phyloP scores from a whole-genome alignment of 2,797 vertebrate genomes.

The Diplodus puntazzo region DNA sequence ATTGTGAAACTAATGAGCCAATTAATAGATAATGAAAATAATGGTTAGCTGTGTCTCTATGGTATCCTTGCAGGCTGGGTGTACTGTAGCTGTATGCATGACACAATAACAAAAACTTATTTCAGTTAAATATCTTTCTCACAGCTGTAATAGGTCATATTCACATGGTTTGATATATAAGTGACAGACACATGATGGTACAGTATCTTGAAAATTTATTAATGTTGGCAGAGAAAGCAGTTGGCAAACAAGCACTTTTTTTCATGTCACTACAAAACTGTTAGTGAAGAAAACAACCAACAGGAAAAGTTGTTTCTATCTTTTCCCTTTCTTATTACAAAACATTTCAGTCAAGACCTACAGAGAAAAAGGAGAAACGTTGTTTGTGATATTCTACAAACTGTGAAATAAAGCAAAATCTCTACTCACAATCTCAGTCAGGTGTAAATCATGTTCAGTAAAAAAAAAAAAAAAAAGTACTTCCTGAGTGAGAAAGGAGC shows the following conservation, averaged over 20 bases:
- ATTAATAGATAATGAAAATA: too few relatives aligned
- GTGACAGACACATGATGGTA: constrained; percentile 16
- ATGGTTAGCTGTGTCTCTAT: too few relatives aligned
- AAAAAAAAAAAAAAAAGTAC: not conserved
- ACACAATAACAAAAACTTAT: not conserved
- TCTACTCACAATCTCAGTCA: constrained; percentile 41
- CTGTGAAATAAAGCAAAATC: constrained; percentile 21
- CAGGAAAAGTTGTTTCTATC: constrained; percentile 32
- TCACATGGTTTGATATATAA: not conserved
- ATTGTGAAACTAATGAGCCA: too few relatives aligned
- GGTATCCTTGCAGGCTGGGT: too few relatives aligned
- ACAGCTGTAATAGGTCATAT: not conserved
- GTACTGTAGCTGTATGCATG: not conserved
- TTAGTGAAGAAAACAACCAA: constrained; percentile 49
- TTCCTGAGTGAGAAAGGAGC: constrained; percentile 46
- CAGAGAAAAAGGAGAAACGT: constrained; percentile 18
- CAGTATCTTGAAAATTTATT: constrained; percentile 72
- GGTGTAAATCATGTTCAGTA: constrained; percentile 23
- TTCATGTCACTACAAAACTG: constrained; percentile 65
- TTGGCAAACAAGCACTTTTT: constrained; percentile 54
- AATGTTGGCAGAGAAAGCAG: constrained; percentile 61
- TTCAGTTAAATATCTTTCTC: not conserved
- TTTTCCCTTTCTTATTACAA: constrained; percentile 68
- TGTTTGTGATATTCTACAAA: constrained; percentile 8
- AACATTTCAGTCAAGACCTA: constrained; percentile 59